phyloP scores from a whole-genome alignment of 35 echinoderm and acorn worm species.

The Eucidaris tribuloides region DNA sequence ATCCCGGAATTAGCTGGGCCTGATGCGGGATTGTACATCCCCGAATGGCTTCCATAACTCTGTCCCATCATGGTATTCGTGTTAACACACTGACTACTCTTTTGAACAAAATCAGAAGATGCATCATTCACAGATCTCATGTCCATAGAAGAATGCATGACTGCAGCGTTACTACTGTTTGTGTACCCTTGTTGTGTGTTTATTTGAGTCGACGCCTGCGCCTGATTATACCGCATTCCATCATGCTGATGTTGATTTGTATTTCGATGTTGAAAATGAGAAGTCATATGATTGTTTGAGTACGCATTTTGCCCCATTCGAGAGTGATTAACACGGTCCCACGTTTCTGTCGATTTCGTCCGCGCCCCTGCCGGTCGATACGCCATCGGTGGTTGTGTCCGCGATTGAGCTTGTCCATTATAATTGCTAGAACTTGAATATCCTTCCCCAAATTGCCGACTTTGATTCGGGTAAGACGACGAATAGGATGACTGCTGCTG shows the following conservation, averaged over 20 bases:
- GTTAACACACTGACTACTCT: slow-evolving; percentile 21
- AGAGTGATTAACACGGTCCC: neutral
- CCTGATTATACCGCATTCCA: neutral
- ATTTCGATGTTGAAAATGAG: neutral
- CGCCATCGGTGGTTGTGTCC: neutral
- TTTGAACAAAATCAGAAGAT: neutral
- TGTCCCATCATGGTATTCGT: slow-evolving; percentile 15
- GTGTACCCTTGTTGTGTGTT: neutral
- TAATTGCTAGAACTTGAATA: neutral
- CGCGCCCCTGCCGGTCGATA: neutral
- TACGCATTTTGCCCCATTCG: neutral
- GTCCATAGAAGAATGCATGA: slow-evolving; percentile 9
- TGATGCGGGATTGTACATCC: neutral
- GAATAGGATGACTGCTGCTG: slow-evolving; percentile 1
- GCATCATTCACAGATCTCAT: neutral
- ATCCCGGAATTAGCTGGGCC: neutral
- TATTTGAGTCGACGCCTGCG: neutral
- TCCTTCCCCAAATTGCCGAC: neutral
- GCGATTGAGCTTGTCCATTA: too few species aligned
- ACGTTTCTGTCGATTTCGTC: slow-evolving; percentile 12
- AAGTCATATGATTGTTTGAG: neutral
- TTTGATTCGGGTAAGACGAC: neutral
- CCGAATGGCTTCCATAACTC: slow-evolving; percentile 20
- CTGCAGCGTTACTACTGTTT: neutral
- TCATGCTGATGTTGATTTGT: neutral